Evolutionary conservation across 92 coral and sea anemone genomes (phyloP).

Genomic region (Epizoanthus illoricatus): DNA sequence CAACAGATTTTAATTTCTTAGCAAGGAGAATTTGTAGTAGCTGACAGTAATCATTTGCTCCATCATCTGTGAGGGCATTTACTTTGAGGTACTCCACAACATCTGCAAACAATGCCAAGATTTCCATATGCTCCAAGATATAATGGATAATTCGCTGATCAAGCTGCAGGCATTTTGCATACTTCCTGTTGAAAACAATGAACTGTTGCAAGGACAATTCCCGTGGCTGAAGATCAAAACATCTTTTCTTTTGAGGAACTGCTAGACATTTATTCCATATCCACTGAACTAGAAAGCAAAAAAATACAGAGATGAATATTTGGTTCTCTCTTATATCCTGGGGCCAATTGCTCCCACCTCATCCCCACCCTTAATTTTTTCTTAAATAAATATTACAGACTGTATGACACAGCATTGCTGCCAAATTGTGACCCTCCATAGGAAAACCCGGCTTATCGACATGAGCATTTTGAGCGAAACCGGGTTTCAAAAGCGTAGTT

Average conservation of each 20-base stretch:
- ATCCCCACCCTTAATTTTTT: background rate
- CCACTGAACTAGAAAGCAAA: slow-evolving; percentile 17
- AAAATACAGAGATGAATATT: background rate
- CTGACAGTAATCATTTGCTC: background rate
- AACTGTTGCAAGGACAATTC: slow-evolving; percentile 5
- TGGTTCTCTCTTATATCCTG: no score
- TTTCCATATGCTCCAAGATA: background rate
- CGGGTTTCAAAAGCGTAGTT: no score
- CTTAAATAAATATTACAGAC: background rate
- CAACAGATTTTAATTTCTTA: slow-evolving; percentile 9
- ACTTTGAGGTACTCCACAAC: slow-evolving; percentile 25
- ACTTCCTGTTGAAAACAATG: slow-evolving; percentile 24
- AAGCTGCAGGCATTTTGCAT: slow-evolving; percentile 29
- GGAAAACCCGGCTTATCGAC: no score
- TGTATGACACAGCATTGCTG: no score
- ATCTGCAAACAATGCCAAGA: slow-evolving; percentile 24
- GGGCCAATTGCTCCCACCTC: no score
- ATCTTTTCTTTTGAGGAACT: background rate
- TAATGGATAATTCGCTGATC: slow-evolving; percentile 18
- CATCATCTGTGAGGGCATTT: slow-evolving; percentile 7
- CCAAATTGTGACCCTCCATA: no score
- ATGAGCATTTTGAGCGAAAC: no score
- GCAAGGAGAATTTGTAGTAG: slow-evolving; percentile 11
- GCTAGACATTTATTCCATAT: slow-evolving; percentile 25
- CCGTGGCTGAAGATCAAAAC: background rate